Evolutionary conservation across 2,888 invertebrate genomes (phyloP).

Genomic region (Ditula angustiorana): DNA sequence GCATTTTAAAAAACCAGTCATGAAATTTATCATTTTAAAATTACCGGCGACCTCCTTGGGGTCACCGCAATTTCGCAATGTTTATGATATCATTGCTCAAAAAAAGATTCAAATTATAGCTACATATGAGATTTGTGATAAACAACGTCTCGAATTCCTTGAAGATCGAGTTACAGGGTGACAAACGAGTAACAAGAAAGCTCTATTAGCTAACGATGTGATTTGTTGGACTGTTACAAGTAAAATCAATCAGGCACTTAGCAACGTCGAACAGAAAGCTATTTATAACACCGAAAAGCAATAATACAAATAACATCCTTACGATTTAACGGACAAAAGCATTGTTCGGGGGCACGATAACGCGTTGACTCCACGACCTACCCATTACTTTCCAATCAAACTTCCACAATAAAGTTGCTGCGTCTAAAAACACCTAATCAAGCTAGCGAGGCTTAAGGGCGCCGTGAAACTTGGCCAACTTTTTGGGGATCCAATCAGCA

Average conservation of each 20-base stretch:
- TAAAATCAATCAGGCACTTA: slow-evolving; percentile 38
- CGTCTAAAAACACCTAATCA: slow-evolving; percentile 69
- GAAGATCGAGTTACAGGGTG: slow-evolving; percentile 26
- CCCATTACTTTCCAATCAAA: slow-evolving; percentile 72
- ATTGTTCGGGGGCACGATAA: slow-evolving; percentile 55
- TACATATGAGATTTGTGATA: neutral
- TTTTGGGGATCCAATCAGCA: slow-evolving; percentile 64
- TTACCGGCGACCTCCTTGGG: slow-evolving; percentile 58
- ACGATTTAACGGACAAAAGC: slow-evolving; percentile 53
- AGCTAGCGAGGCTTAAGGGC: slow-evolving; percentile 50
- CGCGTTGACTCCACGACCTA: slow-evolving; percentile 56
- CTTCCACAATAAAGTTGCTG: slow-evolving; percentile 67
- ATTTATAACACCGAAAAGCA: slow-evolving; percentile 41
- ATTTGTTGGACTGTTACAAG: slow-evolving; percentile 33
- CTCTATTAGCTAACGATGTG: slow-evolving; percentile 35
- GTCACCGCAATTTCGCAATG: slow-evolving; percentile 37
- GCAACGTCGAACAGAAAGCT: slow-evolving; percentile 34
- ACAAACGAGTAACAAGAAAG: slow-evolving; percentile 32
- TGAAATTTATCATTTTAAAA: slow-evolving; percentile 78
- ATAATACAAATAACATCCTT: slow-evolving; percentile 43
- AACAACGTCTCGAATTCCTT: neutral
- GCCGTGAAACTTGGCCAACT: slow-evolving; percentile 53
- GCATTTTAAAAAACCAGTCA: slow-evolving; percentile 70
- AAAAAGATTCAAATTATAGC: slow-evolving; percentile 20
- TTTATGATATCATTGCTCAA: slow-evolving; percentile 31